Evolutionary conservation across 2,888 invertebrate genomes (phyloP).

Genomic region (Dryocosmus kuriphilus): DNA sequence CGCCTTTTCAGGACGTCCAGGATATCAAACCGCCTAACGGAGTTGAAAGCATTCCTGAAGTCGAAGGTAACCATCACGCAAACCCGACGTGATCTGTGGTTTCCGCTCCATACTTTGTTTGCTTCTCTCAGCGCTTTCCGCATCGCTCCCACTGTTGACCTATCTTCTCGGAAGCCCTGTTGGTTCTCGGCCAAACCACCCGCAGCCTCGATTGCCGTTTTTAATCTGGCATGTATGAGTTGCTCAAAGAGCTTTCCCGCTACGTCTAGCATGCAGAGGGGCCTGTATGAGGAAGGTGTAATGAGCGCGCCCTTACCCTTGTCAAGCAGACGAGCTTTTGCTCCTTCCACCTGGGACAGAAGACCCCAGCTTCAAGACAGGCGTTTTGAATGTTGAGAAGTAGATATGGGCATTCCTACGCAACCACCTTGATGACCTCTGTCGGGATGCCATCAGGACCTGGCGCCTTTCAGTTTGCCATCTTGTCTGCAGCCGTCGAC

Average conservation of each 20-base stretch:
- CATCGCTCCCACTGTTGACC: no score
- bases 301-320: background rate
- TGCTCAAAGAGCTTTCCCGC: conserved; percentile 63
- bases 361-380: conserved; percentile 48
- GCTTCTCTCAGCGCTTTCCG: no score
- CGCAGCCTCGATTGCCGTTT: conserved; percentile 47
- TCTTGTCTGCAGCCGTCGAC: conserved; percentile 44
- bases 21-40: no score
- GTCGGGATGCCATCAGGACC: no score
- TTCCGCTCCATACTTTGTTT: no score
- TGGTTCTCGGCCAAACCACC: conserved; percentile 40
- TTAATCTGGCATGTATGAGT: conserved; percentile 57
- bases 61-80: no score
- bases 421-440: conserved; percentile 51
- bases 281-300: conserved; percentile 55
- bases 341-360: conserved; percentile 55
- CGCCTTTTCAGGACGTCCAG: no score
- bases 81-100: no score
- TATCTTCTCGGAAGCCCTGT: conserved; percentile 43
- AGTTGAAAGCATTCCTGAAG: no score
- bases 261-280: conserved; percentile 61
- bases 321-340: background rate
- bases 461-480: no score
- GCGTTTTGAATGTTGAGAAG: no score
- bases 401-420: conserved; percentile 45